Conservation (phyloP, 2,888 invertebrate species). For the Leuctra nigra region DNA sequence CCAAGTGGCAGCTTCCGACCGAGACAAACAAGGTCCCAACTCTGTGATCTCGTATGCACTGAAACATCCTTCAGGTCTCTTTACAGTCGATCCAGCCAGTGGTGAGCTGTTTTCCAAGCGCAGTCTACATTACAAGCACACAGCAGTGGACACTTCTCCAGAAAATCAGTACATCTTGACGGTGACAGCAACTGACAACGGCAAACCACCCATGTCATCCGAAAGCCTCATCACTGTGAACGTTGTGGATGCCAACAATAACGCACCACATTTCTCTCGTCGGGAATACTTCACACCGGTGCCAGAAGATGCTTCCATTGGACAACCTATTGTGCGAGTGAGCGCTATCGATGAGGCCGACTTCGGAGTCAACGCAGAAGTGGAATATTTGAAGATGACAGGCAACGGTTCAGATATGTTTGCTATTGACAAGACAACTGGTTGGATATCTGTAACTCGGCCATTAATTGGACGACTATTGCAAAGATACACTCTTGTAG, state of each 20-base stretch:
- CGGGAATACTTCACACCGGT: constrained; percentile 72
- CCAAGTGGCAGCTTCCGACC: constrained; percentile 79
- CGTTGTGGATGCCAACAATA: constrained; percentile 88
- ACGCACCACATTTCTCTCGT: constrained; percentile 75
- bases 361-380: constrained; percentile 83
- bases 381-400: constrained; percentile 65
- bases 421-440: constrained; percentile 63
- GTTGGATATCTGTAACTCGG: constrained; percentile 71
- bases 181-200: constrained; percentile 89
- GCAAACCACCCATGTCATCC: constrained; percentile 89
- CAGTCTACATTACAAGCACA: constrained; percentile 73
- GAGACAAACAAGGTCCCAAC: constrained; percentile 88
- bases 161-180: constrained; percentile 85
- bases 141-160: constrained; percentile 72
- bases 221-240: constrained; percentile 80
- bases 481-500: constrained; percentile 57
- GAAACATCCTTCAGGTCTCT: constrained; percentile 82
- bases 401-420: constrained; percentile 76
- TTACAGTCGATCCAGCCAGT: constrained; percentile 88
- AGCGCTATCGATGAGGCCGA: constrained; percentile 68
- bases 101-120: constrained; percentile 86
- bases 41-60: constrained; percentile 85
- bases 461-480: constrained; percentile 40
- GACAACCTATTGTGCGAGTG: constrained; percentile 56
- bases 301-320: constrained; percentile 65